Conservation (phyloP, 2,888 invertebrate species). For the Eupithecia centaureata region DNA sequence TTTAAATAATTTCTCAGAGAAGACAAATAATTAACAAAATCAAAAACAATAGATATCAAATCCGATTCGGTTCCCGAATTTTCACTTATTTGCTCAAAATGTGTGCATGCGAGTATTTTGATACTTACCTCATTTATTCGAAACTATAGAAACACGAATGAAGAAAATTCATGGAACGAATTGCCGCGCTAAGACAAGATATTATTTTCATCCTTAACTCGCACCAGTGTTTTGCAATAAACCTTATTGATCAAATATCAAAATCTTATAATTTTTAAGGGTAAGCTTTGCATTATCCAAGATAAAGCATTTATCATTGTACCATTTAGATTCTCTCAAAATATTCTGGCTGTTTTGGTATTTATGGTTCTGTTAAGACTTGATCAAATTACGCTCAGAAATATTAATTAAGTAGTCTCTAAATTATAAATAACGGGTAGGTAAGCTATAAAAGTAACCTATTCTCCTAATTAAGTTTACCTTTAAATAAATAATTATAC, state of each 20-base stretch:
- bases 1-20: no score
- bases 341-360: not conserved
- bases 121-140: not conserved
- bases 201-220: no score
- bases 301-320: no score
- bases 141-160: no score
- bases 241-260: no score
- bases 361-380: not conserved
- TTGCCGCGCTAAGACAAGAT: not conserved
- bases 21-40: not conserved
- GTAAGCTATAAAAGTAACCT: conserved; percentile 40
- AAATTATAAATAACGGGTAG: conserved; percentile 19
- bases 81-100: not conserved
- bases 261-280: no score
- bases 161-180: not conserved
- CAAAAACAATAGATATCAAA: not conserved
- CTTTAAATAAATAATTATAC: conserved; percentile 42
- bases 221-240: no score
- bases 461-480: conserved; percentile 43
- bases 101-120: not conserved
- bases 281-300: no score
- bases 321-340: not conserved
- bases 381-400: conserved; percentile 20
- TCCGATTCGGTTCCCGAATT: not conserved
- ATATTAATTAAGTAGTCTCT: conserved; percentile 23